Evolutionary conservation across 2,113 vertebrate genomes (phyloP), one percentile per base, ranked within the genome.

Genomic region (Larimichthys crocea): DNA sequence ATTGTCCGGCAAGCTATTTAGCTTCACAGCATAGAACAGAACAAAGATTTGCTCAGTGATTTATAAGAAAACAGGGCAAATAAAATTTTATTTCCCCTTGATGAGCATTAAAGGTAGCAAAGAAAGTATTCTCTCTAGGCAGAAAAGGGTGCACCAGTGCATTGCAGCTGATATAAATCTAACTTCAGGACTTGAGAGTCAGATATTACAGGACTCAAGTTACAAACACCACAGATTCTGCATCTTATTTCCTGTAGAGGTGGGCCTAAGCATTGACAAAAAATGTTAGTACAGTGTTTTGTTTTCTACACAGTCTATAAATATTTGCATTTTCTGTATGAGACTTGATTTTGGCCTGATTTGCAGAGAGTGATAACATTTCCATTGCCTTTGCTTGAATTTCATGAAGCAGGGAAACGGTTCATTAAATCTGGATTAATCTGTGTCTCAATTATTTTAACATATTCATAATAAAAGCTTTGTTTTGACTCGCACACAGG

Each of bases 1-100:
- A 93, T 87, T 83, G 91, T 91, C 85, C 87, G 60, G 89, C 74
- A 48, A 81, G 88, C 85, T 82, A 89, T 90, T 92, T 89, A 79
- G 83, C 77, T 79, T 88, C 82, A 74, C 85, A 82, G 80, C 65
- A 78, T 70, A 84, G 86, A 86, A 73, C 49, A 90, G 81, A 91
- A 80, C 86, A 90, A 94, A 92, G 86, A 93, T 94, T 94, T 91
- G 82, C 81, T 83, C 74, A 63, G 74, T 92, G 87, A 91, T 91
- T 93, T 89, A 91, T 82, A 89, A 85, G 83, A 91, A 91, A 91
- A 89, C 20, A 70, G 59, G 66, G 72, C 68, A 89, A 91, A 92
- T 87, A 90, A 89, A 90, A 88, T 89, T 82, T 74, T 72, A 92
- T 90, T 83, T 76, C 74, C 68, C 52, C 81, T 87, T 83, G 80